phyloP scores from a whole-genome alignment of 2,797 vertebrate genomes.

The Rhinatrema bivittatum region DNA sequence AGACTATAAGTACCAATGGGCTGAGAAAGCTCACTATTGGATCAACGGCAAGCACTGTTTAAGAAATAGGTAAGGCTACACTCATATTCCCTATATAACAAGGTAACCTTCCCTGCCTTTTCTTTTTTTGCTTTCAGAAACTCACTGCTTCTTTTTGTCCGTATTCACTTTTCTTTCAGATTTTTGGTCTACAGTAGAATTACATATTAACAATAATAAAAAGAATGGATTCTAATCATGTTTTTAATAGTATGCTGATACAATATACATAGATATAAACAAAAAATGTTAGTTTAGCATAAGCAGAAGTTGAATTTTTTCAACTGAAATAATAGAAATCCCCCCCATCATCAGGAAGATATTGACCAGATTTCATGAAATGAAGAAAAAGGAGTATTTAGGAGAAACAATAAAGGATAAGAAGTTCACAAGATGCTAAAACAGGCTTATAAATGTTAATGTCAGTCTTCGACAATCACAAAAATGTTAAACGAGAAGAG shows the following conservation, averaged over 20 bases:
- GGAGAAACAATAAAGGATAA: conserved; percentile 27
- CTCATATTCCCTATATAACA: conserved; percentile 53
- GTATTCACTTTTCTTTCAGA: conserved; percentile 38
- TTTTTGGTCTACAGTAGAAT: conserved; percentile 77
- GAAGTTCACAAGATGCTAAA: conserved; percentile 30
- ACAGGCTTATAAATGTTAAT: background rate
- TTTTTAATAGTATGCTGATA: conserved; percentile 49
- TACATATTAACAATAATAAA: conserved; percentile 54
- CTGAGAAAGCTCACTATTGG: conserved; percentile 45
- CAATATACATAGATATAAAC: conserved; percentile 51
- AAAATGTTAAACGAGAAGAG: too few relatives aligned
- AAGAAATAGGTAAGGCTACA: conserved; percentile 61
- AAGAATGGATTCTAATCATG: conserved; percentile 39
- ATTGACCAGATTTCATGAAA: conserved; percentile 29
- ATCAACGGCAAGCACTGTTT: conserved; percentile 59
- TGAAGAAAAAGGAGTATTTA: conserved; percentile 23
- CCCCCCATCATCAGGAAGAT: conserved; percentile 30
- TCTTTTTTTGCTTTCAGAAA: conserved; percentile 33
- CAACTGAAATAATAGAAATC: conserved; percentile 31
- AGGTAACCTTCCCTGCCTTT: conserved; percentile 46
- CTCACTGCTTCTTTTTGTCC: conserved; percentile 48
- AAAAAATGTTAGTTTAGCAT: conserved; percentile 26
- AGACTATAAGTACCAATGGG: conserved; percentile 45
- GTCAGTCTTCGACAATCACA: conserved; percentile 5
- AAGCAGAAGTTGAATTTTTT: conserved; percentile 38